Evolutionary conservation across 2,888 invertebrate genomes (phyloP).

Genomic region (Heliconius cydno): DNA sequence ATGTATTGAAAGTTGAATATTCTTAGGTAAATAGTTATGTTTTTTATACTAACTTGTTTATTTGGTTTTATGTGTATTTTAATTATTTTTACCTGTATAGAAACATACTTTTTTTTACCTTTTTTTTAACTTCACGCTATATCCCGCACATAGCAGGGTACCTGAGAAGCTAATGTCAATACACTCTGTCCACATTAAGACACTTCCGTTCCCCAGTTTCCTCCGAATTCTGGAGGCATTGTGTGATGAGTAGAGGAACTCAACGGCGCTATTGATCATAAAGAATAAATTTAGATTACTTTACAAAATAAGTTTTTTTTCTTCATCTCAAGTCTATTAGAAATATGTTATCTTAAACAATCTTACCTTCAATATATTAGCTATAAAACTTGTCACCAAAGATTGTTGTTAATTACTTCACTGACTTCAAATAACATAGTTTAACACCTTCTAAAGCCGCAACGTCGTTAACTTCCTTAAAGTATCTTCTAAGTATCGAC

Average conservation of each 20-base stretch:
- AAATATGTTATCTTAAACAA: not conserved
- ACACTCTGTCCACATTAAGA: too few species aligned
- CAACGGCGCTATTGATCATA: too few species aligned
- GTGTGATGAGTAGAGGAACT: too few species aligned
- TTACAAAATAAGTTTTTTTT: too few species aligned
- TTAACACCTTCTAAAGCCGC: not conserved
- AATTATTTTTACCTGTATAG: too few species aligned
- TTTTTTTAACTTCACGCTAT: too few species aligned
- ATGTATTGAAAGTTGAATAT: slow-evolving; percentile 19
- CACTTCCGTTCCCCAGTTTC: too few species aligned
- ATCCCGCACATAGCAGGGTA: too few species aligned
- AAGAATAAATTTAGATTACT: too few species aligned
- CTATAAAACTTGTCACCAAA: not conserved
- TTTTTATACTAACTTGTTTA: not conserved
- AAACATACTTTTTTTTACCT: too few species aligned
- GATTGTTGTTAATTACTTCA: not conserved
- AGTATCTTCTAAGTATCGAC: not conserved
- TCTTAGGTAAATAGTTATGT: not conserved
- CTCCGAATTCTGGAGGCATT: too few species aligned
- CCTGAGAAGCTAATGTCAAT: too few species aligned
- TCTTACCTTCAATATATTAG: not conserved
- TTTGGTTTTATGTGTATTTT: not conserved
- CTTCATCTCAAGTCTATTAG: not conserved
- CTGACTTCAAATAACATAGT: slow-evolving; percentile 1
- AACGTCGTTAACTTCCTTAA: slow-evolving; percentile 7